A percentile compares a stretch with the other conserved stretches of the same genome.
phyloP scores from a whole-genome alignment of 1,140 invertebrate species.

The Streblospio benedicti region DNA sequence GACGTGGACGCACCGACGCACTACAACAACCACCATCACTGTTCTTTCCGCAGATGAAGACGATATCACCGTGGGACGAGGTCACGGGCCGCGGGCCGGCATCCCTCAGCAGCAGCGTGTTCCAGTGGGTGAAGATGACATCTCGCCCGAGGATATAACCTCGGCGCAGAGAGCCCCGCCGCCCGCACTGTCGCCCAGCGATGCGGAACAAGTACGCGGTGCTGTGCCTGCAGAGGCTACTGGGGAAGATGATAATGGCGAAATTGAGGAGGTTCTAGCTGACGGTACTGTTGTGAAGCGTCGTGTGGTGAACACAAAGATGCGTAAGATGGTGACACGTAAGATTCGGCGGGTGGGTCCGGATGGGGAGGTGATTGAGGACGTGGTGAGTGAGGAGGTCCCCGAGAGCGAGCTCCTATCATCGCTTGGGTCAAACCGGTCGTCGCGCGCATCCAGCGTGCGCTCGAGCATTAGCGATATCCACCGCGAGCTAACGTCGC shows the following conservation, averaged over 20 bases:
- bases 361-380: constrained; percentile 18
- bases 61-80: neutral
- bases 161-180: neutral
- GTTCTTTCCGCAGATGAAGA: neutral
- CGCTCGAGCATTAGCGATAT: neutral
- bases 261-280: constrained; percentile 21
- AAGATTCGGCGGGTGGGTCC: constrained; percentile 16
- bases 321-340: constrained; percentile 5
- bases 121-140: too few species aligned
- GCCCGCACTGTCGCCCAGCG: neutral
- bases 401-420: neutral
- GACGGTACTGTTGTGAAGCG: constrained; percentile 12
- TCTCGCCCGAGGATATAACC: neutral
- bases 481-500: neutral
- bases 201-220: neutral
- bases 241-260: neutral
- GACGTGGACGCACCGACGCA: neutral
- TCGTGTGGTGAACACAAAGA: neutral
- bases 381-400: constrained; percentile 10
- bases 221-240: neutral
- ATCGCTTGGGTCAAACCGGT: too few species aligned
- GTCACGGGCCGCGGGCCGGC: neutral
- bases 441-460: too few species aligned
- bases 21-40: constrained; percentile 3
- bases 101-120: neutral